Percentiles rank a stretch among this genome's conserved stretches.
Conservation (phyloP, 2,888 invertebrate species). For the Steinernema carpocapsae region DNA sequence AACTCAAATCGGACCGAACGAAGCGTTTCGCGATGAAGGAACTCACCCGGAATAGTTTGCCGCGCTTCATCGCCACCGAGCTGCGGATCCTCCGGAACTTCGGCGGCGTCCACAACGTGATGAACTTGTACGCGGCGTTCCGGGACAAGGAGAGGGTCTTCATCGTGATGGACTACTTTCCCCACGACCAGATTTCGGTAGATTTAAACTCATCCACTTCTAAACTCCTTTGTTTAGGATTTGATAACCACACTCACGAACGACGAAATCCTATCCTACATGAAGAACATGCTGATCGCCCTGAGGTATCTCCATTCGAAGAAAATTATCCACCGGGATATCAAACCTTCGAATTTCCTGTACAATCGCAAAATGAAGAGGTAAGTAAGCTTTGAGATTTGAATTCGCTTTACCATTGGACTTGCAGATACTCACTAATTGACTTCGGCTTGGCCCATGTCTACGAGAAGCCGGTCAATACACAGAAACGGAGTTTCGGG, state of each 20-base stretch:
- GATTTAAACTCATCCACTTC: conserved; percentile 68
- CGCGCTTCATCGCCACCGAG: conserved; percentile 45
- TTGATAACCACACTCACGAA: conserved; percentile 74
- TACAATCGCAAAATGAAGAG: conserved; percentile 76
- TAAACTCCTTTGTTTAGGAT: conserved; percentile 73
- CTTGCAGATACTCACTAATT: conserved; percentile 76
- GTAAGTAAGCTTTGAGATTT: conserved; percentile 34
- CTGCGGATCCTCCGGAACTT: conserved; percentile 39
- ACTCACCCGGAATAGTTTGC: conserved; percentile 42
- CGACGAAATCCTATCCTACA: conserved; percentile 79
- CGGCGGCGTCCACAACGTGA: conserved; percentile 42
- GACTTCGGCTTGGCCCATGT: conserved; percentile 87
- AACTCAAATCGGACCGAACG: conserved; percentile 39
- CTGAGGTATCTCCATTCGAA: conserved; percentile 82
- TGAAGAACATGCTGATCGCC: conserved; percentile 81
- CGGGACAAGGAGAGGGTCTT: conserved; percentile 77
- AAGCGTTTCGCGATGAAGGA: conserved; percentile 48
- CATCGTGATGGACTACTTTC: conserved; percentile 87
- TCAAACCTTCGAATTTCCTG: conserved; percentile 89
- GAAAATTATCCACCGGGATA: conserved; percentile 85
- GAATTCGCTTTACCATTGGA: too few species aligned
- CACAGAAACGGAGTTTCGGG: conserved; percentile 36
- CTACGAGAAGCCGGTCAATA: conserved; percentile 17
- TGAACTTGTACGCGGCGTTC: conserved; percentile 43
- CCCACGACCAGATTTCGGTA: conserved; percentile 81